Evolutionary conservation across 2,113 vertebrate genomes (phyloP), one percentile per base, ranked within the genome.

Genomic region (Catharus fuscescens): DNA sequence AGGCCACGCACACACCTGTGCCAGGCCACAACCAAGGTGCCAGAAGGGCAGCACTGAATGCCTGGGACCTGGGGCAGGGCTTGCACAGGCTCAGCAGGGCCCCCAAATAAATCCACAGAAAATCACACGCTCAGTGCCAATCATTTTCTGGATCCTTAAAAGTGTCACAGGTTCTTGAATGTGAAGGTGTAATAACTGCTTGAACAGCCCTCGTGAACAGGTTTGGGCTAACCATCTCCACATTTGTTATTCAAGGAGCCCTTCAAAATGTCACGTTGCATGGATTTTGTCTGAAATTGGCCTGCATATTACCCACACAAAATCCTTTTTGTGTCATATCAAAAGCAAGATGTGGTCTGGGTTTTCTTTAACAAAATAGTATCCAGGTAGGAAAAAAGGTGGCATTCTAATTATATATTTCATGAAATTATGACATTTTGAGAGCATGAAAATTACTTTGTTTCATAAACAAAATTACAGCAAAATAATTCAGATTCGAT

Each of bases 401-500:
- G 87, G 69, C 78, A 82, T 69, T 92, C 48, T 92, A 94, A 94
- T 96, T 86, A 78, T 34, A 86, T 57, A 62, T 56, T 80, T 86
- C 24, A 60, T 24, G 56, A 86, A 93, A 94, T 86, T 59, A 83
- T 65, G 88, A 79, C 85, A 78, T 79, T 88, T 65, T 93, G 86
- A 94, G 93, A 95, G 79, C 67, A 72, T 71, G 50, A 86, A 90
- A 95, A 93, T 88, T 0, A 88, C 76, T 94, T 86, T 93, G 82
- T 95, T 96, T 96, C 86, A 73, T 86, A 96, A 96, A 96, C 72
- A 96, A 48, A 94, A 88, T 61, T 67, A 80, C 82, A 93, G 59
- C 18, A 92, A 92, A 88, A 74, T 78, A 76, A 84, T 60, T 92
- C 82, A 60, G 86, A 56, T 31, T 93, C 3, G 0, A 44, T 80